Evolutionary conservation across 2,888 invertebrate species (phyloP).

Genomic region (Apamea monoglypha): DNA sequence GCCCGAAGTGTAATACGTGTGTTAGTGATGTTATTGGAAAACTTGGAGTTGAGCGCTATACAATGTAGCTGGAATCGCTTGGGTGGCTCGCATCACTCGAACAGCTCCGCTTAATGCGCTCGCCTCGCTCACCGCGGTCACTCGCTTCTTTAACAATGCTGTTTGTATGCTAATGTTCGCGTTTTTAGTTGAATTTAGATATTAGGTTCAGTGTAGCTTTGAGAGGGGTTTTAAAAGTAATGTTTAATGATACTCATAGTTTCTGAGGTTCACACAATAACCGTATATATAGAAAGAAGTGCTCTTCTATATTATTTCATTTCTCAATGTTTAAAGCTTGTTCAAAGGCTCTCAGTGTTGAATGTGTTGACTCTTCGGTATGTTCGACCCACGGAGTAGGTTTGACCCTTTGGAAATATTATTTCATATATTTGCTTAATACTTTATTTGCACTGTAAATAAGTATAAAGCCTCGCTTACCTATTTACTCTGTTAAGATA

Average conservation of each 20-base stretch:
- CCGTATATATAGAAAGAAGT: neutral
- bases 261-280: slow-evolving; percentile 4
- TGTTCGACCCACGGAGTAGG: neutral
- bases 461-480: slow-evolving; percentile 3
- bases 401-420: slow-evolving; percentile 12
- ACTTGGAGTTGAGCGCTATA: slow-evolving; percentile 73
- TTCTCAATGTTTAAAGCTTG: slow-evolving; percentile 2
- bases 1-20: slow-evolving; percentile 63
- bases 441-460: slow-evolving; percentile 31
- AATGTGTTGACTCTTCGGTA: slow-evolving; percentile 23
- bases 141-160: slow-evolving; percentile 50
- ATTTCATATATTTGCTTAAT: slow-evolving; percentile 2
- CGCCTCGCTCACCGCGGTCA: slow-evolving; percentile 52
- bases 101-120: slow-evolving; percentile 49
- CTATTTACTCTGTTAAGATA: slow-evolving; percentile 24
- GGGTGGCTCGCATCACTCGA: slow-evolving; percentile 44
- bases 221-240: neutral
- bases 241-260: neutral
- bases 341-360: slow-evolving; percentile 6
- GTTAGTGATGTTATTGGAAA: slow-evolving; percentile 76
- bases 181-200: slow-evolving; percentile 45
- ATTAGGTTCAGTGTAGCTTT: slow-evolving; percentile 11
- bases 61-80: slow-evolving; percentile 65
- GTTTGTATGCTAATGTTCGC: slow-evolving; percentile 54
- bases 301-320: neutral